A percentile compares a stretch with the other conserved stretches of the same genome.
Evolutionary conservation across 2,113 vertebrate species (phyloP).

Genomic region (Asarcornis scutulata): DNA sequence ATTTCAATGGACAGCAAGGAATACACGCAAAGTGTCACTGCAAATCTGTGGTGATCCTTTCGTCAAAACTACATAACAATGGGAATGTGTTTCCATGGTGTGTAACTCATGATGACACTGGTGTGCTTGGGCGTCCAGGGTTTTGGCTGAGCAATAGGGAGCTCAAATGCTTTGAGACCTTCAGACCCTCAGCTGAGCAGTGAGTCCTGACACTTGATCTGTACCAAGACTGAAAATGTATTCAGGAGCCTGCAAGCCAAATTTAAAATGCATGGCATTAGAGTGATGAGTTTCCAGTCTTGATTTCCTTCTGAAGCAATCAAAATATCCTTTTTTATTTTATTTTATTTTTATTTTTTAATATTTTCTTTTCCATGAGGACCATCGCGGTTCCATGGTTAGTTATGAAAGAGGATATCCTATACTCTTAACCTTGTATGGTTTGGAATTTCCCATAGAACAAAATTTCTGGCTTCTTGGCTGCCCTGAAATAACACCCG

Average conservation of each 20-base stretch:
- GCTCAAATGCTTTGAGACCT: neutral
- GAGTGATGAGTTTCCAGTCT: neutral
- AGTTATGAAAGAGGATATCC: neutral
- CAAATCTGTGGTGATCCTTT: neutral
- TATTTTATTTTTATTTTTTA: too few relatives aligned
- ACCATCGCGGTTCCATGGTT: neutral
- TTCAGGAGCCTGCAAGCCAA: neutral
- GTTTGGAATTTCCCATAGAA: neutral
- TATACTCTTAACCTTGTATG: neutral
- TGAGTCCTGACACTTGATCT: neutral
- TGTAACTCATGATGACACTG: neutral
- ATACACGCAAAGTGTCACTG: neutral
- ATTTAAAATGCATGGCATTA: neutral
- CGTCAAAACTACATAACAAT: neutral
- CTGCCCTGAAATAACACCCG: neutral
- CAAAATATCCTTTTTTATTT: accelerated
- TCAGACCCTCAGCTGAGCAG: neutral
- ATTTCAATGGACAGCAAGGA: neutral
- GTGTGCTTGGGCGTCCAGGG: neutral
- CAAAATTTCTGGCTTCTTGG: neutral
- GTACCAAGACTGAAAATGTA: neutral
- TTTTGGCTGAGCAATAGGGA: neutral
- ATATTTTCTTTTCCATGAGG: neutral
- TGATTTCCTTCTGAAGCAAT: slow-evolving; percentile 9
- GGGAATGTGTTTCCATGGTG: neutral